A percentile compares a stretch with the other conserved stretches of the same genome.
Evolutionary conservation across 2,888 invertebrate genomes (phyloP).

Genomic region (Sarcophaga subvicina): DNA sequence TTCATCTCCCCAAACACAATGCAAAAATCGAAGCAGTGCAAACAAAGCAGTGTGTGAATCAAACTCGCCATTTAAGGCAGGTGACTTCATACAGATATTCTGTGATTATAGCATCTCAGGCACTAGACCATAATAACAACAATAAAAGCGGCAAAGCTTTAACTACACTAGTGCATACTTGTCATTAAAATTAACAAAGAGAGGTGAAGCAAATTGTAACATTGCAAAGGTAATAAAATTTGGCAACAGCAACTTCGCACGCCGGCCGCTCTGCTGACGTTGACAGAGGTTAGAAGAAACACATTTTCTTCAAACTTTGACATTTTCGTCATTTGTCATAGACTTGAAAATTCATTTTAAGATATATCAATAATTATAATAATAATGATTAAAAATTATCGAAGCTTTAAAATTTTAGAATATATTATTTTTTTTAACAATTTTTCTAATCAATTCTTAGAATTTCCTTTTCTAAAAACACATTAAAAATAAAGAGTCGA

Average conservation of each 20-base stretch:
- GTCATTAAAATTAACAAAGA: neutral
- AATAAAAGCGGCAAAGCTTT: neutral
- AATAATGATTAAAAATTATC: too few relatives aligned
- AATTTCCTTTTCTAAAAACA: slow-evolving; percentile 25
- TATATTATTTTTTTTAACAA: neutral
- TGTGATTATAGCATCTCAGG: neutral
- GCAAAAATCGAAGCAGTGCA: neutral
- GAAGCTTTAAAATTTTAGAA: neutral
- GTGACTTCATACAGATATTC: slow-evolving; percentile 30
- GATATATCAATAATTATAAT: too few relatives aligned
- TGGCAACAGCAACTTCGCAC: slow-evolving; percentile 54
- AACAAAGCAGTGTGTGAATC: neutral
- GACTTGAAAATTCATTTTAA: neutral
- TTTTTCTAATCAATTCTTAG: slow-evolving; percentile 23
- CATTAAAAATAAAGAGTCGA: slow-evolving; percentile 31
- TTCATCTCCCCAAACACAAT: neutral
- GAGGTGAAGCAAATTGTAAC: slow-evolving; percentile 30
- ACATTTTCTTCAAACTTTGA: slow-evolving; percentile 71
- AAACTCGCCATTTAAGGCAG: slow-evolving; percentile 12
- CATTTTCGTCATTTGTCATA: slow-evolving; percentile 46
- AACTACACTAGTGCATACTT: neutral
- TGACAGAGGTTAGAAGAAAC: slow-evolving; percentile 65
- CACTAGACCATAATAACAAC: neutral
- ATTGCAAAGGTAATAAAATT: slow-evolving; percentile 50
- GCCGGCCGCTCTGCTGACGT: slow-evolving; percentile 49